phyloP scores from a whole-genome alignment of 2,797 vertebrate species.

The Alauda arvensis region DNA sequence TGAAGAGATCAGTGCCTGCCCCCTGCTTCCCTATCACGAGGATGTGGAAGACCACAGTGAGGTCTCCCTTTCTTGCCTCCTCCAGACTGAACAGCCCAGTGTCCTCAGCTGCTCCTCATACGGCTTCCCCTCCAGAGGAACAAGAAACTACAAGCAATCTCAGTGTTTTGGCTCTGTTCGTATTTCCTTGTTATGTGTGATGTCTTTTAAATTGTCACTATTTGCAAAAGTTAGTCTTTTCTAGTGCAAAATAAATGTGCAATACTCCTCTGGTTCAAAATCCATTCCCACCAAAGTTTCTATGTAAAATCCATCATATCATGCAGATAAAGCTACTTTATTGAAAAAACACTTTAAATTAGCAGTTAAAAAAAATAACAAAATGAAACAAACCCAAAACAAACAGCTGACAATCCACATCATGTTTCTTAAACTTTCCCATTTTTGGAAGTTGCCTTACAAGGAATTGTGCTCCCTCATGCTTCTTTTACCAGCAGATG shows the following conservation, averaged over 20 bases:
- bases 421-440: not conserved
- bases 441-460: not conserved
- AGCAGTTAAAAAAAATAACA: not conserved
- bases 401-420: not conserved
- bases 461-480: not conserved
- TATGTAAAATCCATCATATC: not conserved
- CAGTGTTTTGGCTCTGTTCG: not conserved
- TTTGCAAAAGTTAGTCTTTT: not conserved
- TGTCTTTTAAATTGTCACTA: not conserved
- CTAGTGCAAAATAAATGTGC: not conserved
- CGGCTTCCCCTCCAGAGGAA: not conserved
- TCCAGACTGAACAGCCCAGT: not conserved
- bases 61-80: not conserved
- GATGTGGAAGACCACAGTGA: not conserved
- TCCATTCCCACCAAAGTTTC: not conserved
- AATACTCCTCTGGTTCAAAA: not conserved
- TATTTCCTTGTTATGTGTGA: not conserved
- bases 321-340: not conserved
- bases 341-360: not conserved
- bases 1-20: too few relatives aligned
- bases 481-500: conserved; percentile 52
- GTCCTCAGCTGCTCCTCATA: not conserved
- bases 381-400: not conserved
- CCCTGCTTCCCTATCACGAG: accelerated
- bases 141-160: not conserved